Base-by-base conservation (phyloP, 2,113 vertebrate species). In the Scolopax mira region DNA sequence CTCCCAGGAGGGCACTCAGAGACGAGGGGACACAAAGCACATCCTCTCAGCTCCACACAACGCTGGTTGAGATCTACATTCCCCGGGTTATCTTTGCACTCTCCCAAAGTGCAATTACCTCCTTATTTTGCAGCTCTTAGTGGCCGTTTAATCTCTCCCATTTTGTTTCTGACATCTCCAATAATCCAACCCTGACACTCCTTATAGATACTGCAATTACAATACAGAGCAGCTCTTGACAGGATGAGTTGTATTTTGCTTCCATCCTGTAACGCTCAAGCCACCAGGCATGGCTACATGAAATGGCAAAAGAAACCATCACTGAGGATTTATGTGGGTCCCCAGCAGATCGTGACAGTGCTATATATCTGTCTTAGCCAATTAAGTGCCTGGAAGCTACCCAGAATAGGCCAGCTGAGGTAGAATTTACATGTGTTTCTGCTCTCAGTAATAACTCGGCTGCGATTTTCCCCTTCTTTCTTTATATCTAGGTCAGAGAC, bases 111-210 rank as follows among this genome's bases (percentile, higher is more conserved):
- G 82, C 89, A 96, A 91, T 97, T 92, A 89, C 73, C 48, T 79
- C 85, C 84, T 92, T 89, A 71, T 93, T 96, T 79, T 71, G 88
- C 57, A 86, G 89, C 87, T 94, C 85, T 96, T 81, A 86, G 81
- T 90, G 88, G 65, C 42, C 27, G 1, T 85, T 96, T 93, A 94
- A 52, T 97, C 84, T 93, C 89, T 83, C 66, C 74, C 72, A 16
- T 93, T 97, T 96, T 92, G 91, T 54, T 96, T 87, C 92, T 96
- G 96, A 96, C 94, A 88, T 95, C 77, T 90, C 89, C 92, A 92
- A 88, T 93, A 96, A 96, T 71, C 80, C 16, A 60, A 30, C 58
- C 58, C 90, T 67, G 96, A 85, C 79, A 58, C 89, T 90, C 82
- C 65, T 60, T 80, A 72, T 10, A 75, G 93, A 80, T 88, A 54